Percentiles rank a stretch among this genome's conserved stretches.
Evolutionary conservation across 2,888 invertebrate genomes (phyloP).

Genomic region (Agrotis exclamationis): DNA sequence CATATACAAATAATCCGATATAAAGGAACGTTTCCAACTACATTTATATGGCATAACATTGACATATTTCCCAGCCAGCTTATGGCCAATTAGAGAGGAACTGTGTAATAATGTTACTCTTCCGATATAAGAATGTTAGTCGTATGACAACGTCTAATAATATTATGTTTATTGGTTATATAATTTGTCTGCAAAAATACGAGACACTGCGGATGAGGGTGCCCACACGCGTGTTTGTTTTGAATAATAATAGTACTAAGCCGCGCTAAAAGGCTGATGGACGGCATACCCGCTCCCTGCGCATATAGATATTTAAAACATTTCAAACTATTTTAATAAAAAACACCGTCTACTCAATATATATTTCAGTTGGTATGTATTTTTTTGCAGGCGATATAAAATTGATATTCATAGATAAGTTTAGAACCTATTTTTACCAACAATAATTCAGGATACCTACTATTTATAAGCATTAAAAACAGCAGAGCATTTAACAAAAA

Average conservation of each 20-base stretch:
- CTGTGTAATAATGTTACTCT: neutral
- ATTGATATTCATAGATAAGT: neutral
- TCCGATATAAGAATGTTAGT: neutral
- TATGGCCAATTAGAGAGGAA: neutral
- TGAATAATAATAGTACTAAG: no score
- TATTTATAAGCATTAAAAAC: neutral
- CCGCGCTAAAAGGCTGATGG: no score
- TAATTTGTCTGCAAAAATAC: no score
- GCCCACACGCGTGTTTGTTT: no score
- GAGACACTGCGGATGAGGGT: no score
- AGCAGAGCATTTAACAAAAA: slow-evolving; percentile 13
- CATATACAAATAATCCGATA: neutral
- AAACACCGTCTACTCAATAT: neutral
- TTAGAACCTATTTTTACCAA: neutral
- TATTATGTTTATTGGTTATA: no score
- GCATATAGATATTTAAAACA: neutral
- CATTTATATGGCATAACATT: no score
- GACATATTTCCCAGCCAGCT: neutral
- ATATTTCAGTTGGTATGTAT: neutral
- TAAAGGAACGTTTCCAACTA: neutral
- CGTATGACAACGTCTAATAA: neutral
- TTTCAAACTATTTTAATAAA: neutral
- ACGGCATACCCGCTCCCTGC: no score
- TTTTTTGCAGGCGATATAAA: neutral
- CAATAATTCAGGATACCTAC: neutral